Evolutionary conservation across 2,888 invertebrate species (phyloP).

Genomic region (Phyllotreta striolata): DNA sequence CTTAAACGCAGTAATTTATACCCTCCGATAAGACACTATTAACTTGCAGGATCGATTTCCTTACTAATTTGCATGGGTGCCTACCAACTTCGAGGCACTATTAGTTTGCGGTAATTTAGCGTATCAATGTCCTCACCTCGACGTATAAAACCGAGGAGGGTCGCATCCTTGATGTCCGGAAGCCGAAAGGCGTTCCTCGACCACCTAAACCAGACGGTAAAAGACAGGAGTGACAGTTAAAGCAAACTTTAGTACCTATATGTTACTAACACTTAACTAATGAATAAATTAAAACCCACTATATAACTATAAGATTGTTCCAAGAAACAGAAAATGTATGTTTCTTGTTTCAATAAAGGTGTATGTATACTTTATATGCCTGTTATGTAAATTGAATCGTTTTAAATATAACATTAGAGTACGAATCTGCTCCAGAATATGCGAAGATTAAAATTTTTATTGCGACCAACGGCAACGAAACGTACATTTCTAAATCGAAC

Average conservation of each 20-base stretch:
- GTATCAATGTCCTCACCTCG: constrained; percentile 35
- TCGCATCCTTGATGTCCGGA: neutral
- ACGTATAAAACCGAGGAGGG: constrained; percentile 11
- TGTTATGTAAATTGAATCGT: too few relatives aligned
- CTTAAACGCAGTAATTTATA: constrained; percentile 36
- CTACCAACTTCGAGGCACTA: constrained; percentile 34
- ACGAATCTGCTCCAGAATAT: too few relatives aligned
- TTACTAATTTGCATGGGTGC: constrained; percentile 36
- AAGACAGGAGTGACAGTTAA: too few relatives aligned
- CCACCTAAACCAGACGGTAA: neutral
- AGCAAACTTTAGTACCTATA: too few relatives aligned
- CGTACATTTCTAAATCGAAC: constrained; percentile 25
- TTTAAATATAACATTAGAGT: too few relatives aligned
- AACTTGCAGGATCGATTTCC: constrained; percentile 34
- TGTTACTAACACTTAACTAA: too few relatives aligned
- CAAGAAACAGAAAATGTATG: too few relatives aligned
- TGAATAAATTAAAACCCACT: too few relatives aligned
- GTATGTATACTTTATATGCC: too few relatives aligned
- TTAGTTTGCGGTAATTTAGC: constrained; percentile 35
- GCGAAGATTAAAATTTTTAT: too few relatives aligned
- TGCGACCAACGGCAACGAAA: neutral
- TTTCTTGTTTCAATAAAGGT: too few relatives aligned
- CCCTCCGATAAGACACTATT: constrained; percentile 36
- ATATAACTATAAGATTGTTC: too few relatives aligned
- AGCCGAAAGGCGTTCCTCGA: constrained; percentile 3